Evolutionary conservation across 1,140 invertebrate genomes (phyloP), one percentile per base, ranked within the genome.

Genomic region (Zaprionus davidi): DNA sequence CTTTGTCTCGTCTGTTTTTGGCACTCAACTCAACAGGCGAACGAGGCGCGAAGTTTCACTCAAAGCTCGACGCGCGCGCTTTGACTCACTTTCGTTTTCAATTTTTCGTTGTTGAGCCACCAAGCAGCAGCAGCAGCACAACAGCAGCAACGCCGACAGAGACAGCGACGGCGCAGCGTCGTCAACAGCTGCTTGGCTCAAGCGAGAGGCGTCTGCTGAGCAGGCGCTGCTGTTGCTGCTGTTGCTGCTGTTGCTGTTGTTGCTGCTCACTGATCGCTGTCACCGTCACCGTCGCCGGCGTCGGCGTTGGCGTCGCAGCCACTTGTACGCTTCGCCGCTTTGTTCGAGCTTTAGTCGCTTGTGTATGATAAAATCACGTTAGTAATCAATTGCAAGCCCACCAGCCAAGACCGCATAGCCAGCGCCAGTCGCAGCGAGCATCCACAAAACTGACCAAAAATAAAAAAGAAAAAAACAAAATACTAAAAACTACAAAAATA

Each of bases 281-380:
- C 24, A 46, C 71, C 53, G 31, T 49, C 56, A 71, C 46, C 81
- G 64, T 66, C 70, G 77, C 77, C 12, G 46, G 46, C 53, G 15
- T 26, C 49, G 58, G 66, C 53, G 34, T 58, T 49, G 75, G 63
- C 81, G 67, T 66, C 72, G 77, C 77, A 76, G 73, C 49, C 65
- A 79, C 46, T 64, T 55, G 58, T 58, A 71, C 53, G 79, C 72
- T 64, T 69, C 60, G 66, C 58, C 81, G 81, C 86, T 90, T 90
- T 81, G 86, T 90, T 92, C 84, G 85, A 92, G 91, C 87, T 92
- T 92, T 92, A 92, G 91, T 92, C 82, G 78, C 79, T 92, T 90
- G 91, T 91, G 91, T 92, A 91, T 92, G 87, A 92, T 92, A 92
- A 92, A 92, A 92, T 90, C 82, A 92, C 91, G 91, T 92, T 92